These are phyloP conservation scores for Oenanthe melanoleuca DNA, from an alignment of 2,113 vertebrate species.

Conservation along the genomic window DNA sequence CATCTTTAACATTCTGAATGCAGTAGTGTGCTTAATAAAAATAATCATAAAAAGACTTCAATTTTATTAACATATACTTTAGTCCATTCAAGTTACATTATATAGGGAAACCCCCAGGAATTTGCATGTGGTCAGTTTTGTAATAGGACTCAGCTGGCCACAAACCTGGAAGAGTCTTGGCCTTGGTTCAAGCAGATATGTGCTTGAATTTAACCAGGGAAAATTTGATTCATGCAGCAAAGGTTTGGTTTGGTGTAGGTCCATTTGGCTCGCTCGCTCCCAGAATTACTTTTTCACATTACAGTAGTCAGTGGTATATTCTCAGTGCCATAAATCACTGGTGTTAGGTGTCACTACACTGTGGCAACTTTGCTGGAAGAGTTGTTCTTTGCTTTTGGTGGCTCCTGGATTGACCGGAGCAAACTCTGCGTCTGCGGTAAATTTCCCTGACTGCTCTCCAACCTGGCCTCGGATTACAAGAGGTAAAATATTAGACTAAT, in stretches of 20 bases:
- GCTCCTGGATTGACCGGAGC: slow-evolving; percentile 37
- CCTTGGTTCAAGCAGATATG: slow-evolving; percentile 65
- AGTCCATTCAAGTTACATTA: slow-evolving; percentile 62
- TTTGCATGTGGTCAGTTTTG: slow-evolving; percentile 74
- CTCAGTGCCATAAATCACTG: slow-evolving; percentile 64
- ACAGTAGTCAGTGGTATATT: slow-evolving; percentile 65
- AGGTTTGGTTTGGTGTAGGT: slow-evolving; percentile 76
- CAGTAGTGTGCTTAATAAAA: slow-evolving; percentile 32
- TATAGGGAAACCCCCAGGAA: slow-evolving; percentile 69
- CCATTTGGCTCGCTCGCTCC: slow-evolving; percentile 72
- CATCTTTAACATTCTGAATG: slow-evolving; percentile 6
- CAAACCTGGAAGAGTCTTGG: slow-evolving; percentile 63
- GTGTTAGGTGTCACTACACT: slow-evolving; percentile 48
- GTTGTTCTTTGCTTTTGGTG: slow-evolving; percentile 51
- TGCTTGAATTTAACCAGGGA: slow-evolving; percentile 75
- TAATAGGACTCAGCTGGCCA: slow-evolving; percentile 76
- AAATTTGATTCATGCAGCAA: slow-evolving; percentile 75
- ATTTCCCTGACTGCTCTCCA: slow-evolving; percentile 40
- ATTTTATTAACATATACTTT: slow-evolving; percentile 66
- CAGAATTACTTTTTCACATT: slow-evolving; percentile 73
- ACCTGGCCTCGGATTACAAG: slow-evolving; percentile 18
- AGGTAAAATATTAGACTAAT: slow-evolving; percentile 63
- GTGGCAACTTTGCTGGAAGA: slow-evolving; percentile 48
- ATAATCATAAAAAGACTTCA: slow-evolving; percentile 32
- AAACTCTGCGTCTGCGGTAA: slow-evolving; percentile 11